These are phyloP conservation scores for Scarus forsteni DNA, from an alignment of 2,797 vertebrate species.

Conservation along the genomic window DNA sequence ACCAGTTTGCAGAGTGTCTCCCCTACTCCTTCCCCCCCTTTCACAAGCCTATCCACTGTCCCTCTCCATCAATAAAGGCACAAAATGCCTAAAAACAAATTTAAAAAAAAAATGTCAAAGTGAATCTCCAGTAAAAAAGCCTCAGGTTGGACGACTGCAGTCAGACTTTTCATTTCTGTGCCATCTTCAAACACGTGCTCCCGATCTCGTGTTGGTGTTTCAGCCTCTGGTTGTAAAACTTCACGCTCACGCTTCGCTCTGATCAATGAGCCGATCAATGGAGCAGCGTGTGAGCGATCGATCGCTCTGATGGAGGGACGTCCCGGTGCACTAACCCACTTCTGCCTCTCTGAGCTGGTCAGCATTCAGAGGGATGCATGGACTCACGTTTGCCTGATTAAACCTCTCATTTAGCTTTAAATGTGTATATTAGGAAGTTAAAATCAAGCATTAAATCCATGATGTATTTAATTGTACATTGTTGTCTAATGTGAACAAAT, in stretches of 20 bases:
- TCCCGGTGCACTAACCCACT: constrained; percentile 25
- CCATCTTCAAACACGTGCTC: not conserved
- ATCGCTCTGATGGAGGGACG: constrained; percentile 14
- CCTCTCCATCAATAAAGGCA: too few species aligned
- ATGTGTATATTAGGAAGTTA: not conserved
- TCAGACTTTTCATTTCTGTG: constrained; percentile 2
- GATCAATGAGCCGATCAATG: constrained; percentile 31
- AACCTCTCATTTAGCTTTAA: not conserved
- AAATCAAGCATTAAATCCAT: not conserved
- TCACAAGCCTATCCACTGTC: too few species aligned
- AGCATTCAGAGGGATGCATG: not conserved
- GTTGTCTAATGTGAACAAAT: not conserved
- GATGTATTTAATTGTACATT: constrained; percentile 28
- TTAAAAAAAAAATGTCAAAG: too few species aligned
- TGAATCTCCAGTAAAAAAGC: too few species aligned
- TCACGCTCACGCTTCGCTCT: not conserved
- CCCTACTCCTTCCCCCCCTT: too few species aligned
- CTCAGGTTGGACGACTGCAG: not conserved
- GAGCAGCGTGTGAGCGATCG: not conserved
- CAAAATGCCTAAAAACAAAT: too few species aligned
- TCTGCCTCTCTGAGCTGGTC: constrained; percentile 2
- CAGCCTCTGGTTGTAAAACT: not conserved
- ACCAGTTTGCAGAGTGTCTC: too few species aligned
- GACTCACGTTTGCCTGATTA: not conserved
- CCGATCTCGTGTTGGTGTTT: not conserved